These are phyloP conservation scores for Coryphaenoides rupestris DNA, from an alignment of 2,113 vertebrate species.

Conservation along the genomic window DNA sequence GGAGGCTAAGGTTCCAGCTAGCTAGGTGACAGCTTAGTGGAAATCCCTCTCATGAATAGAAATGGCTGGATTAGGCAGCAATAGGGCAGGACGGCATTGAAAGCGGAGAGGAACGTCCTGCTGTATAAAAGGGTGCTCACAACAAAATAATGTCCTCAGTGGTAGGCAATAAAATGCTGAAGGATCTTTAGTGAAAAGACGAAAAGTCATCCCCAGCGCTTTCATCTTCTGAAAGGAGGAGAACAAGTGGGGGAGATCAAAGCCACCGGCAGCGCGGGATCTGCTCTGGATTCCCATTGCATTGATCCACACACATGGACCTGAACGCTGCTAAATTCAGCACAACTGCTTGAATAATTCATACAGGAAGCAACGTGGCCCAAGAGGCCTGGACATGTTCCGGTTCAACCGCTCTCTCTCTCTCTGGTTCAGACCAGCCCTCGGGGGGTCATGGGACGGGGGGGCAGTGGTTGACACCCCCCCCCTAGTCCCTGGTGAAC, in stretches of 20 bases:
- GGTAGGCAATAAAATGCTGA: no score
- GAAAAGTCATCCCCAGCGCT: no score
- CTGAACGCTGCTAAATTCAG: constrained; percentile 52
- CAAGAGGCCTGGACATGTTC: constrained; percentile 23
- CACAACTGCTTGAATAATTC: constrained; percentile 69
- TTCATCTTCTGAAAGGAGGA: constrained; percentile 19
- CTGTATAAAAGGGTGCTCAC: no score
- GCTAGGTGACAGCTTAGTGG: constrained; percentile 57
- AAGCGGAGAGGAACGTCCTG: no score
- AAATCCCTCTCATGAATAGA: constrained; percentile 61
- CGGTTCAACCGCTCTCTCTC: constrained; percentile 21
- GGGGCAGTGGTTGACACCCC: constrained; percentile 29
- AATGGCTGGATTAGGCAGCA: constrained; percentile 44
- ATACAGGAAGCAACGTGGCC: constrained; percentile 46
- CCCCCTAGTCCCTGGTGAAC: constrained; percentile 18
- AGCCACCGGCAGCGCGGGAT: constrained; percentile 31
- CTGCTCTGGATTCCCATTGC: constrained; percentile 34
- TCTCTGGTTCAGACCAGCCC: constrained; percentile 10
- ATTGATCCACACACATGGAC: constrained; percentile 53
- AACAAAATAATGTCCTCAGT: no score
- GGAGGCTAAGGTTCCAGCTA: constrained; percentile 11
- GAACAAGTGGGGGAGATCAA: constrained; percentile 31
- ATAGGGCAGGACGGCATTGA: constrained; percentile 31
- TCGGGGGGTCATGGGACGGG: no score
- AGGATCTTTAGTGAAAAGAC: no score